These are phyloP conservation scores for Tipula vernalis DNA, from an alignment of 2,888 invertebrate species.

Conservation along the genomic window DNA sequence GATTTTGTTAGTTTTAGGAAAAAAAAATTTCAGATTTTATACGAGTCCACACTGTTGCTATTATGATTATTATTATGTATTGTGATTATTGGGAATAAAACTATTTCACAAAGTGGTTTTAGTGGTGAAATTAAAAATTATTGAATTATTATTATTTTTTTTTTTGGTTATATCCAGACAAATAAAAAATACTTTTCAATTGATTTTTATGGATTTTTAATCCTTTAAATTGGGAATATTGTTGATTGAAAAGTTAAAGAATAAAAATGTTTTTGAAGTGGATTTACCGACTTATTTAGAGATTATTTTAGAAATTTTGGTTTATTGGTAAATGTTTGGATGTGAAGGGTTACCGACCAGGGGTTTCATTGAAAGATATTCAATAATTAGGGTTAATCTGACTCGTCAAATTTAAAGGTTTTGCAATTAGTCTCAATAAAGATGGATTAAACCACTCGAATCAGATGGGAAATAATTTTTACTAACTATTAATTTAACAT, in stretches of 20 bases:
- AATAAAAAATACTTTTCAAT: neutral
- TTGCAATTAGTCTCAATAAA: too few relatives aligned
- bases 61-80: neutral
- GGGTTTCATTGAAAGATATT: too few relatives aligned
- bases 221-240: neutral
- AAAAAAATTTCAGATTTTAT: neutral
- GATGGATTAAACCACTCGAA: too few relatives aligned
- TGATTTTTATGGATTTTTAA: neutral
- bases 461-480: too few relatives aligned
- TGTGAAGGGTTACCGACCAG: neutral
- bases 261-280: neutral
- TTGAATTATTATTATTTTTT: neutral
- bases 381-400: too few relatives aligned
- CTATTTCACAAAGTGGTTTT: neutral
- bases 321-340: too few relatives aligned
- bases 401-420: too few relatives aligned
- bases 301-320: too few relatives aligned
- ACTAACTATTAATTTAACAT: too few relatives aligned
- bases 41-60: neutral
- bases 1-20: neutral
- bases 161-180: neutral
- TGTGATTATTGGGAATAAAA: neutral
- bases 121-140: neutral
- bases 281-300: neutral
- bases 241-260: neutral